phyloP scores from a whole-genome alignment of 2,797 vertebrate species.

The Molossus alvarezi region DNA sequence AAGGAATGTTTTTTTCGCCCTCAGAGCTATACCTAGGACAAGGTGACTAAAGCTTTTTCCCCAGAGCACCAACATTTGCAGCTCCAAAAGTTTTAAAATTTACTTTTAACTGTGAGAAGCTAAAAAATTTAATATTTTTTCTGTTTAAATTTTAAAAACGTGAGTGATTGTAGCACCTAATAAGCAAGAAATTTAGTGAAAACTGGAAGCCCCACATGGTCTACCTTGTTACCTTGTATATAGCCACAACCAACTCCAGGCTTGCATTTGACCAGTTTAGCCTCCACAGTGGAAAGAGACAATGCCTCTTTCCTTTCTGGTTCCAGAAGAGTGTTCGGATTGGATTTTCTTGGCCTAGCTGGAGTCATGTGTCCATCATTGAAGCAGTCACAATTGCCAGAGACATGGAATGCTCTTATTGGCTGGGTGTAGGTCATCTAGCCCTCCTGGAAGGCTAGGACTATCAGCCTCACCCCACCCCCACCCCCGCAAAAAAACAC shows the following conservation, averaged over 20 bases:
- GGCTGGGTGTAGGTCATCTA: background rate
- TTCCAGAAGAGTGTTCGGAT: constrained; percentile 11
- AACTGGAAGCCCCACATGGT: background rate
- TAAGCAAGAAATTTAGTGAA: constrained; percentile 34
- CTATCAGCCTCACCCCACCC: background rate
- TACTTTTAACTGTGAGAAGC: constrained; percentile 15
- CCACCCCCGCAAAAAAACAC: background rate
- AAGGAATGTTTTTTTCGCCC: constrained; percentile 28
- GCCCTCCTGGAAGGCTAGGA: constrained; percentile 27
- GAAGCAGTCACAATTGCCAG: background rate
- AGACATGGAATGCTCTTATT: background rate
- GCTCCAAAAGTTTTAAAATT: background rate
- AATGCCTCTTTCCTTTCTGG: background rate
- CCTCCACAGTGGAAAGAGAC: background rate
- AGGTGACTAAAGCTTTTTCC: constrained; percentile 48
- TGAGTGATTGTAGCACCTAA: background rate
- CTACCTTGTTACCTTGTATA: background rate
- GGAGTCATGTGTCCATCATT: background rate
- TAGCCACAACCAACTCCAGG: background rate
- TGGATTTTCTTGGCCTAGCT: background rate
- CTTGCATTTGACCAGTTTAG: background rate
- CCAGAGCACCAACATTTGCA: background rate
- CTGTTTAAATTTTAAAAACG: background rate
- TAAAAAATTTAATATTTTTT: background rate
- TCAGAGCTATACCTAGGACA: constrained; percentile 12